Base-by-base conservation (phyloP, 2,113 vertebrate species). In the Urocolius indicus region DNA sequence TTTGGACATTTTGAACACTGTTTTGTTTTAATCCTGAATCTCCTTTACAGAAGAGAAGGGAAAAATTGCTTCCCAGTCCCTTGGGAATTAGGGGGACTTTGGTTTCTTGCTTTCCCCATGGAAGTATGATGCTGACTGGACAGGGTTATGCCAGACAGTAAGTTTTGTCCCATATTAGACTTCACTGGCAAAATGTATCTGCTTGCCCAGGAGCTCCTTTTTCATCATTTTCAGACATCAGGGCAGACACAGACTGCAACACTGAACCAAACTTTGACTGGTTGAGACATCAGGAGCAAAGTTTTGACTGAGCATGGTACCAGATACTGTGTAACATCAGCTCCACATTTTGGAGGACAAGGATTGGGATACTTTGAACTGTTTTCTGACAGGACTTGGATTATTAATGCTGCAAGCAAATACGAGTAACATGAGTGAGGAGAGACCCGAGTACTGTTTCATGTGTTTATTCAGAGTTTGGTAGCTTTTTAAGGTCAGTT, bases 401-500 rank as follows among this genome's bases (percentile, higher is more conserved):
- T 3, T 12, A 2, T 32, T 23, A 58, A 6, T 6, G 13, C 85
- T 36, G 4, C 29, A 52, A 45, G 14, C 6, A 32, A 30, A 76
- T 38, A 21, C 16, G n/a, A 75, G 30, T 57, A 30, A 5, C 0
- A 0, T 24, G 65, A 26, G 27, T 54, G 26, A 34, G 62, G 22
- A 54, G 36, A 90, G 24, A 21, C 57, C 45, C 0, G 3, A 38
- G 61, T 12, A 5, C 24, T 29, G 26, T 34, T 85, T 9, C 6
- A 1, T 48, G 68, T 84, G 34, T 84, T 65, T 54, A 2, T 78
- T 61, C 54, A 7, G 81, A 71, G 29, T 72, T 65, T 20, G 65
- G 58, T 52, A 49, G 76, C 14, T 45, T 89, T 96, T 95, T 82
- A 77, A 83, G 93, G 93, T 48, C 84, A 74, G 11, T 71, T 93